Base-by-base conservation (phyloP, 2,797 vertebrate genomes). In the Tolypeutes matacus region DNA sequence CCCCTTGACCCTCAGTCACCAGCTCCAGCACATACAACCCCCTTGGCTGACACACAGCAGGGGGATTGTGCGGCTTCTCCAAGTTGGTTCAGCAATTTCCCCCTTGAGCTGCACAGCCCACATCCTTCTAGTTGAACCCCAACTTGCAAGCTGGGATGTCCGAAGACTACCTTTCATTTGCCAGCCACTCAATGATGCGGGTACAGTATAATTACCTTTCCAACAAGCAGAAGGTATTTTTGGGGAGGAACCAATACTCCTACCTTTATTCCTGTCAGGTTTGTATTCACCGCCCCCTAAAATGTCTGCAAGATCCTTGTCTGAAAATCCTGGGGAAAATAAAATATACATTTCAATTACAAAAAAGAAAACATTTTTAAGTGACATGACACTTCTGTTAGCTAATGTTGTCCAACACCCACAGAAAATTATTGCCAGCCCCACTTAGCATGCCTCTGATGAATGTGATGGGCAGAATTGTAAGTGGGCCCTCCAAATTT, bases 231-330 rank as follows among this genome's bases (percentile, higher is more conserved):
- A 29, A 82, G 64, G 20, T 0, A 7, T 21, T 7, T 11, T 4
- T 34, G 29, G 23, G 25, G 42, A 80, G 36, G 60, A 60, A 94
- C 36, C 8, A 31, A 31, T 11, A 39, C 1, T 0, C 97, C 96
- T 97, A 99, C 99, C 99, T 98, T 98, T 99, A 91, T 98, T 99
- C 97, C 99, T 99, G 95, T 99, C 99, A 0, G 99, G 99, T 49
- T 98, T 98, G 98, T 99, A 99, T 51, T 49, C 94, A 31, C 58
- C 92, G 0, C 96, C 94, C 0, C 98, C 97, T 14, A 98, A 0
- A 0, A 99, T 21, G 9, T 97, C 93, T 0, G 14, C 0, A 72
- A 99, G 98, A 92, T 99, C 99, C 0, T 96, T 91, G 0, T 99
- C 99, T 5, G 99, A 98, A 64, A 99, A 88, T 0, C 4, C 98